phyloP scores from a whole-genome alignment of 2,888 invertebrate species.

The Chironomus riparius region DNA sequence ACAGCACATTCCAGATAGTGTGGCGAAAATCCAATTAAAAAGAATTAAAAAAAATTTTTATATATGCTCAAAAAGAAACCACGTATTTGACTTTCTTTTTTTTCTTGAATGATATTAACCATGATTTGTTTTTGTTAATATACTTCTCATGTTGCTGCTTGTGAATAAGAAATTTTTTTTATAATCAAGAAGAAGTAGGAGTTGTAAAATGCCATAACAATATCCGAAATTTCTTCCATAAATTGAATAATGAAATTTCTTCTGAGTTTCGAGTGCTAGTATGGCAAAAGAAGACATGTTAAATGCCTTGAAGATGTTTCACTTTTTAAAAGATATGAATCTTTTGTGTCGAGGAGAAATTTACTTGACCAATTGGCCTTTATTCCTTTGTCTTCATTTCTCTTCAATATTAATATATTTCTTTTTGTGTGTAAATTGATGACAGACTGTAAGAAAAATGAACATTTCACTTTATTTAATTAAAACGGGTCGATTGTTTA shows the following conservation, averaged over 20 bases:
- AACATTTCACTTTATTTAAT: neutral
- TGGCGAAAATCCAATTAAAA: neutral
- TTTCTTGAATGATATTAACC: conserved; percentile 16
- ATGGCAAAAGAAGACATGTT: too few species aligned
- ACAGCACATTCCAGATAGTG: neutral
- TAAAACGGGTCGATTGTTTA: neutral
- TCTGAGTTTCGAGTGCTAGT: too few species aligned
- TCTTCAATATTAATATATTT: too few species aligned
- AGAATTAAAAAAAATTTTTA: neutral
- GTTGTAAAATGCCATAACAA: too few species aligned
- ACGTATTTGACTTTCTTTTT: conserved; percentile 26
- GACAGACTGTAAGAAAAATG: too few species aligned
- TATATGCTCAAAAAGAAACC: neutral
- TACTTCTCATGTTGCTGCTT: neutral
- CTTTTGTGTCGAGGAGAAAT: too few species aligned
- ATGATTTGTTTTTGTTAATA: neutral
- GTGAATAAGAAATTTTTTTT: neutral
- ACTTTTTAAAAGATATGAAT: neutral
- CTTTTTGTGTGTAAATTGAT: too few species aligned
- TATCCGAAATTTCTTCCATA: too few species aligned
- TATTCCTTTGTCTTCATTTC: too few species aligned
- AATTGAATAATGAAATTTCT: too few species aligned
- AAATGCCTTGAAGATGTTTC: neutral
- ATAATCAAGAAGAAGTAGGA: too few species aligned
- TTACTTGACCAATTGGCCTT: too few species aligned